Evolutionary conservation across 2,113 vertebrate genomes (phyloP), one percentile per base, ranked within the genome.

Genomic region (Cyanoliseus patagonus): DNA sequence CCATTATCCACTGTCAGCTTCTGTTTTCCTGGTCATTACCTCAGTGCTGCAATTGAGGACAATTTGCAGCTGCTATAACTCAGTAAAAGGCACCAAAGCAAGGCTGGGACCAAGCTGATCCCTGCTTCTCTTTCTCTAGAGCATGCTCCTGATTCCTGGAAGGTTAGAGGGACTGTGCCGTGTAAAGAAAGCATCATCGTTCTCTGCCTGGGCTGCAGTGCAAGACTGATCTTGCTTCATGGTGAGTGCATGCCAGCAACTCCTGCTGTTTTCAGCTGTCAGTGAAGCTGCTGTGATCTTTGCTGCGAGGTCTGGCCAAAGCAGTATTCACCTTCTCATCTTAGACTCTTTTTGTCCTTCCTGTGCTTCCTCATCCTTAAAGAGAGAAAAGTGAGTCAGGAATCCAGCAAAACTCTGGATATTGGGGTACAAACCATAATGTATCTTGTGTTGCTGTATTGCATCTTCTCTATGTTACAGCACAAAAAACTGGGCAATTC

Each of bases 1-100:
- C 18, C 64, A 15, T 82, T 77, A 35, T 44, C 70, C 1, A 1
- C 39, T 62, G 69, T n/a, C 64, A 62, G 57, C n/a, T 85, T 72
- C 51, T 55, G 19, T 82, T 73, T 72, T 44, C 27, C 52, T 28
- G 49, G 23, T 53, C 61, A 42, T 59, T 68, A 62, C 28, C 39
- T n/a, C 69, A 13, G 51, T 31, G 69, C 31, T 3, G 0, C 39
- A 37, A 12, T 0, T 49, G 63, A 41, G 59, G 46, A 41, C 0
- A 3, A 53, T 20, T 53, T 81, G 63, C 46, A 44, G 64, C n/a
- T 55, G 51, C 37, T 22, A 17, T 61, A 66, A 85, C 49, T 76
- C 75, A 13, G 46, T 28, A n/a, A 66, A 67, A 80, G 44, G n/a
- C 25, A 70, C 7, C 22, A 10, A 42, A 59, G 42, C 68, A 61